Conservation (phyloP, 2,797 vertebrate genomes). For the Pangasius mekongensis region DNA sequence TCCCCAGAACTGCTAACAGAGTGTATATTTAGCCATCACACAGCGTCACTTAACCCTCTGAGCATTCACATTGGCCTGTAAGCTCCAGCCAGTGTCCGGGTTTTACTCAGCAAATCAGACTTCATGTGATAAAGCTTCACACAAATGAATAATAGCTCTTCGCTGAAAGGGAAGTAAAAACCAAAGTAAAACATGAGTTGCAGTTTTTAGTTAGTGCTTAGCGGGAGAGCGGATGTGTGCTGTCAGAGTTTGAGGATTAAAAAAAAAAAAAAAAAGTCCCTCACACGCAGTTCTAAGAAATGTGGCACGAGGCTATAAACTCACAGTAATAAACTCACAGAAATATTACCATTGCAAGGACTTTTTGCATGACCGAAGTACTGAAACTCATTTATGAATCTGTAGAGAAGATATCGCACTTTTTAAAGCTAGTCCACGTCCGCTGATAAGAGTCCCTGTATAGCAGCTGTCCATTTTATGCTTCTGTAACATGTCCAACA, state of each 20-base stretch:
- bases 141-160: neutral
- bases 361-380: neutral
- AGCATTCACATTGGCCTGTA: neutral
- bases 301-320: neutral
- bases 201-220: neutral
- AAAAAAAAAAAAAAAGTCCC: neutral
- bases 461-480: neutral
- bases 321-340: neutral
- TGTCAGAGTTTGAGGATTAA: neutral
- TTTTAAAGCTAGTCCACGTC: neutral
- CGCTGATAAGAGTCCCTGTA: neutral
- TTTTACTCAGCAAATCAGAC: neutral
- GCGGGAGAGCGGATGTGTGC: neutral
- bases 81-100: neutral
- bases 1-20: neutral
- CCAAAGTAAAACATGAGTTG: neutral
- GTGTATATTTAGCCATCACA: neutral
- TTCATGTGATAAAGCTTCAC: neutral
- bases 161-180: neutral
- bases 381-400: neutral
- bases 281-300: constrained; percentile 3
- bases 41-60: neutral
- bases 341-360: neutral
- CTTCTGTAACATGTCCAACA: neutral
- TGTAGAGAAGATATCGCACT: neutral